Evolutionary conservation across 2,888 invertebrate genomes (phyloP), one percentile per base, ranked within the genome.

Genomic region (Plebejus argus): DNA sequence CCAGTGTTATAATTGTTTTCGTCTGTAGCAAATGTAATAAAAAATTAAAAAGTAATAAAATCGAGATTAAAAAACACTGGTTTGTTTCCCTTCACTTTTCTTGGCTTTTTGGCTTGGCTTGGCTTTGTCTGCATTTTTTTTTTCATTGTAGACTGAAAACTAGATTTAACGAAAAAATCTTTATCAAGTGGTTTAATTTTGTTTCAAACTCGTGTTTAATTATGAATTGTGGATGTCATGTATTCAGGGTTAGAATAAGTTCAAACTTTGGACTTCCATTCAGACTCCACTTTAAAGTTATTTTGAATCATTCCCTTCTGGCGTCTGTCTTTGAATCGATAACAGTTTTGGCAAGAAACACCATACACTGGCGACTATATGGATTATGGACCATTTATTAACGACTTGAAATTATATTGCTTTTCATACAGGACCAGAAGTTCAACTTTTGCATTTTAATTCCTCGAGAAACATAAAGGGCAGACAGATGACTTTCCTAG

Each of bases 251-350:
- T 66, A 28, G 18, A 33, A 18, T 28, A 15, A 66, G 28, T 66
- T 66, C 6, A 33, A 66, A 66, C 28, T 66, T 66, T 28, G 28
- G 15, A 66, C 66, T 66, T 66, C 66, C 66, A 1, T 18, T 66
- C 28, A 66, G 28, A 28, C 66, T 66, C 66, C 66, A 66, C 66
- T 66, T 66, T 18, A 66, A 66, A 66, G 28, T 66, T 71, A 74
- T 74, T 49, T 74, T 53, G 18, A 45, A 28, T 23, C 5, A 23
- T 49, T 49, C 7, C 28, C 45, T 74, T 74, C 53, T 74, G 74
- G 74, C 74, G 74, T 45, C 49, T 15, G 18, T 74, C 74, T 74
- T 66, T 53, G 15, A 53, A 74, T 74, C 74, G 74, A 74, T 74
- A 74, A 49, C 53, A 8, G 53, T 28, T 74, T 74, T 74, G 74